Evolutionary conservation across 2,113 vertebrate genomes (phyloP).

Genomic region (Physeter macrocephalus): DNA sequence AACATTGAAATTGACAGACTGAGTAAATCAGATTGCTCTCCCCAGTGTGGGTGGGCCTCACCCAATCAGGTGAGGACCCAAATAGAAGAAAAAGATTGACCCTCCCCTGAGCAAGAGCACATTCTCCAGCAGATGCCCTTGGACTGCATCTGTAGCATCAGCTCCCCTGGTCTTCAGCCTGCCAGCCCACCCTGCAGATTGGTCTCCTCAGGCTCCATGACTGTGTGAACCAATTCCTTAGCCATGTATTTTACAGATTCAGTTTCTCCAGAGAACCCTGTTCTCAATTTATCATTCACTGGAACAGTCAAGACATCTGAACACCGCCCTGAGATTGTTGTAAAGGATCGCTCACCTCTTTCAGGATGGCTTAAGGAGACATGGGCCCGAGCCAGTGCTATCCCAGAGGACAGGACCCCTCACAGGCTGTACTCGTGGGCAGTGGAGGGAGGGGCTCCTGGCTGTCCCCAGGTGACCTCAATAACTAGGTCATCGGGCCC

Average conservation of each 20-base stretch:
- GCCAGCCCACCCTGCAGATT: accelerated
- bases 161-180: background rate
- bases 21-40: background rate
- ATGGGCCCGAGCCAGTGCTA: accelerated
- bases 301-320: accelerated
- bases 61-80: background rate
- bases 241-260: accelerated
- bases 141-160: accelerated
- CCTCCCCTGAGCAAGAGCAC: accelerated
- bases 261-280: background rate
- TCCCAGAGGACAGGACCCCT: accelerated
- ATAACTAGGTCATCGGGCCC: background rate
- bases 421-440: accelerated
- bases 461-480: accelerated
- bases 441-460: too few species aligned
- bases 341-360: accelerated
- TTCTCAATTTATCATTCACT: background rate
- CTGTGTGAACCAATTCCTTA: accelerated
- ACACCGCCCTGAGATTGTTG: accelerated
- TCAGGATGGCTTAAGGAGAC: background rate
- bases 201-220: background rate
- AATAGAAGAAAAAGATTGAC: accelerated
- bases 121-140: accelerated
- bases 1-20: background rate
- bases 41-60: background rate